Evolutionary conservation across 2,888 invertebrate genomes (phyloP), one percentile per base, ranked within the genome.

Genomic region (Plebejus anna): DNA sequence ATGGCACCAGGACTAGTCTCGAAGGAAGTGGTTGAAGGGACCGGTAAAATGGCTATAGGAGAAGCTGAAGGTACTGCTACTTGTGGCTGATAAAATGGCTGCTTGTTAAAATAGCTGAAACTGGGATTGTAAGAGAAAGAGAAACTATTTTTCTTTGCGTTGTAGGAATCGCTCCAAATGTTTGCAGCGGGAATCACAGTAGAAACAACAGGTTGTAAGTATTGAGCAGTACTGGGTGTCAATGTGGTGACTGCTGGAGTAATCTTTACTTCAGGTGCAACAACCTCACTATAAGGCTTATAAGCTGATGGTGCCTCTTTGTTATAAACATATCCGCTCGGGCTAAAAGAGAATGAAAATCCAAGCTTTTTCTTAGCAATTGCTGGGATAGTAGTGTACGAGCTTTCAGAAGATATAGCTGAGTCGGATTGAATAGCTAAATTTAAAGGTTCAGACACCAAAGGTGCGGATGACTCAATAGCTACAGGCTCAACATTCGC

Each of bases 1-100:
- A 78, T 55, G 9, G 76, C 70, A 59, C 75, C 77, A 2, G 78
- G 81, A 76, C 80, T 80, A 55, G 81, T 77, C 13, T 79, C 79
- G 28, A 78, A 77, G 7, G 79, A 78, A 5, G 81, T 76, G 36
- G 82, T 82, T 16, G 55, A 32, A 28, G 73, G 51, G 16, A 73
- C 73, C 0, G 73, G 16, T 7, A 5, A 51, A 55, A 55, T 47
- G 4, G 7, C 11, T 47, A 9, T 3, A 47, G 72, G 42, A 42
- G 32, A 16, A 70, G 70, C n/a, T 38, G 70, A 36, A 70, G 32
- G 38, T 38, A 38, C 70, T 70, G 70, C 36, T 36, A 70, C 70
- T 70, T 38, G 70, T 71, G 71, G 71, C n/a, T 42, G 71, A 71
- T 71, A 71, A 71, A 6, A 9, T 38, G 73, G 42, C 32, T 47